Base-by-base conservation (phyloP, 2,888 invertebrate genomes). In the Zygogramma bicolorata region DNA sequence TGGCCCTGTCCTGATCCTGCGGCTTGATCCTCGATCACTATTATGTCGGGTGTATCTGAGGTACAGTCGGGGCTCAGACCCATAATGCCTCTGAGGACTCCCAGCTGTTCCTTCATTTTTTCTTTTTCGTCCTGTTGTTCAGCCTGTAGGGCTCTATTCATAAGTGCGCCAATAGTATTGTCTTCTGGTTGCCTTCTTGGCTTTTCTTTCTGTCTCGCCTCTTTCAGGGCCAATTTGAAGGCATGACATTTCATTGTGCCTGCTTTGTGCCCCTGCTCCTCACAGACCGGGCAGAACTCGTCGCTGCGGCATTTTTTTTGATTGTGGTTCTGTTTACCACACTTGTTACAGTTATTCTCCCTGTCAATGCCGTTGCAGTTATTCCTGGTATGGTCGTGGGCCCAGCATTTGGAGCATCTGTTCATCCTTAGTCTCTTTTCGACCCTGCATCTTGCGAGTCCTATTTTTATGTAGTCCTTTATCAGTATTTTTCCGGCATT, bases 251-350 rank as follows among this genome's bases (percentile, higher is more conserved):
- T 40, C 40, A 40, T 7, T 3, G 40, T 40, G 3, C 5, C 40
- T 13, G n/a, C n/a, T 13, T 42, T 42, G 6, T 42, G 40, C 8
- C 15, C 40, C 40, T 42, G 31, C 31, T 2, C 40, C 1, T 42
- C 15, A n/a, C 2, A 42, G 15, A 42, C 15, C 6, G 40, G 40
- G 10, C 40, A 42, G 15, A 1, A 42, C n/a, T 42, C 40, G 5
- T 42, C 1, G 13, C 15, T 3, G 5, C 15, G 13, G 6, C 72
- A 74, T 4, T 65, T 38, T 34, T 42, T 72, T 5, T 59, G 18
- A 1, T 13, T 60, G 40, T 73, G 66, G 5, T 25, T 65, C 31
- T 22, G 38, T 20, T 46, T 38, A 5, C 65, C 69, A 38, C 73
- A 69, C 7, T 18, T 73, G n/a, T 27, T n/a, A 27, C 73, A 73